A percentile compares a stretch with the other conserved stretches of the same genome.
phyloP scores from a whole-genome alignment of 2,113 vertebrate genomes.

The Corythornis cristatus region DNA sequence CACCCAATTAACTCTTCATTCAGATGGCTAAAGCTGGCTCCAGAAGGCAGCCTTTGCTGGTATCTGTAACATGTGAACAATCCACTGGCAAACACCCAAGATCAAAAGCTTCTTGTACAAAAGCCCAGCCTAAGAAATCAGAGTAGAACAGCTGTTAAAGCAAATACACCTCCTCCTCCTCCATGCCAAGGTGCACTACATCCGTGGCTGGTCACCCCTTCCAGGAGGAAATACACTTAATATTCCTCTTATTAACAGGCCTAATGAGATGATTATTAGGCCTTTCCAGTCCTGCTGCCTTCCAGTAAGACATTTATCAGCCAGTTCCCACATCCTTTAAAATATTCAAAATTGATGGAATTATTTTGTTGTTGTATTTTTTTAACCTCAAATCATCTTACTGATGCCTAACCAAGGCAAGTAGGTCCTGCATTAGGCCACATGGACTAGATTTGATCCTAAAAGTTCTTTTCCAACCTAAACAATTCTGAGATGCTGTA shows the following conservation, averaged over 20 bases:
- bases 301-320: not conserved
- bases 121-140: not conserved
- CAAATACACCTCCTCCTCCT: not conserved
- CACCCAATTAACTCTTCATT: accelerated
- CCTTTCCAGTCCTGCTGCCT: not conserved
- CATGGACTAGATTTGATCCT: not conserved
- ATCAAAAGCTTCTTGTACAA: not conserved
- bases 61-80: not conserved
- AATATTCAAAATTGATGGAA: not conserved
- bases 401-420: not conserved
- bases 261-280: not conserved
- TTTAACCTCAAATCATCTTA: not conserved
- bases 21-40: not conserved
- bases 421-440: not conserved
- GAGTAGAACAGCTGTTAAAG: not conserved
- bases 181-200: not conserved
- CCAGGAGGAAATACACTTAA: not conserved
- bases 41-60: not conserved
- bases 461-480: not conserved
- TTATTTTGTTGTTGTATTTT: not conserved
- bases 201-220: not conserved
- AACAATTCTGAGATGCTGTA: no score
- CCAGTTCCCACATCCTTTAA: not conserved
- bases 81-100: not conserved
- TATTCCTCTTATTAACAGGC: not conserved